Conservation (phyloP, 2,888 invertebrate species). For the Tinea semifulvella region DNA sequence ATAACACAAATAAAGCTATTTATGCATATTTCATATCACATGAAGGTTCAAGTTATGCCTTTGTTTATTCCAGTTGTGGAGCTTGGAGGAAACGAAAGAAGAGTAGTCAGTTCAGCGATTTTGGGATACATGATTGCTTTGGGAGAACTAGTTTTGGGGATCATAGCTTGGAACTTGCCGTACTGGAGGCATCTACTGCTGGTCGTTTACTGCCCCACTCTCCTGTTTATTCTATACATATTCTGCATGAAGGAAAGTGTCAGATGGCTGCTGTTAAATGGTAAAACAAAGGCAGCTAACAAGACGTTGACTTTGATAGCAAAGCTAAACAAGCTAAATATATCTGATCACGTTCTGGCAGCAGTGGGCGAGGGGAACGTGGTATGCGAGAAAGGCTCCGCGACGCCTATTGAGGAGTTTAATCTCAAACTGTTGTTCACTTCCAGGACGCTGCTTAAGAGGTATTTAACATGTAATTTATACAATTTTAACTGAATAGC, state of each 20-base stretch:
- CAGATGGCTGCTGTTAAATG: slow-evolving; percentile 45
- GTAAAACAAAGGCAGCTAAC: slow-evolving; percentile 38
- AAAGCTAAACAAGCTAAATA: slow-evolving; percentile 34
- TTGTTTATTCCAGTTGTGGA: slow-evolving; percentile 50
- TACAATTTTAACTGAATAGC: no score
- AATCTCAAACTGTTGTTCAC: slow-evolving; percentile 16
- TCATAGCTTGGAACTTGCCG: slow-evolving; percentile 39
- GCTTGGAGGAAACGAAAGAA: slow-evolving; percentile 34
- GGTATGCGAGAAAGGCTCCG: slow-evolving; percentile 24
- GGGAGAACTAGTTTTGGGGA: slow-evolving; percentile 41
- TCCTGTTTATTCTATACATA: slow-evolving; percentile 33
- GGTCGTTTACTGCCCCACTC: slow-evolving; percentile 40
- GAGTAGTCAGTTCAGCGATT: slow-evolving; percentile 40
- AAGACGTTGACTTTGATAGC: slow-evolving; percentile 31
- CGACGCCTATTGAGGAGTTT: slow-evolving; percentile 17
- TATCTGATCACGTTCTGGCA: slow-evolving; percentile 31
- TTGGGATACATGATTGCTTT: slow-evolving; percentile 41
- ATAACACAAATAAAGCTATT: no score
- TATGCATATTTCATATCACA: no score
- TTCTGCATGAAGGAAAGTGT: slow-evolving; percentile 42
- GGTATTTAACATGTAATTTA: no score
- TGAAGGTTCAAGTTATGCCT: no score
- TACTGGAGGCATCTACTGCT: slow-evolving; percentile 43
- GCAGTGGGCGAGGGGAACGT: slow-evolving; percentile 31
- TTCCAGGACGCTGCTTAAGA: slow-evolving; percentile 17